These are phyloP conservation scores for Noturus placidus DNA, from an alignment of 2,113 vertebrate genomes.

Conservation along the genomic window DNA sequence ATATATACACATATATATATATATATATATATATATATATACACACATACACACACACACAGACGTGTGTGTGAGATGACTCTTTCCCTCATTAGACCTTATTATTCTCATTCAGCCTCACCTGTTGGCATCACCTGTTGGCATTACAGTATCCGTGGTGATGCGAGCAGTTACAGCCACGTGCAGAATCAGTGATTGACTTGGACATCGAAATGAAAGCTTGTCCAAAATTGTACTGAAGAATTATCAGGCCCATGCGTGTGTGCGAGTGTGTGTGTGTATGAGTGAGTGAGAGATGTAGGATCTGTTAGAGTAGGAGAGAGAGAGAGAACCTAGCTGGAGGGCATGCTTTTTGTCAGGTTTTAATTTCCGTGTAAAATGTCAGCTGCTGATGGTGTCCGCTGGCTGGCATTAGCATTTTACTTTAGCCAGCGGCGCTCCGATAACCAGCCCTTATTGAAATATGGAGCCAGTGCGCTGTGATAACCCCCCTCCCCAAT, in stretches of 20 bases:
- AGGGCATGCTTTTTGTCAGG: slow-evolving; percentile 65
- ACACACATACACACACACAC: too few species aligned
- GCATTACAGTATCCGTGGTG: slow-evolving; percentile 33
- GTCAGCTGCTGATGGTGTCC: slow-evolving; percentile 76
- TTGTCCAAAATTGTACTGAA: slow-evolving; percentile 78
- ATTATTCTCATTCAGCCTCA: slow-evolving; percentile 55
- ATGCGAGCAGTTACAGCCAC: slow-evolving; percentile 43
- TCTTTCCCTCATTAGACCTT: slow-evolving; percentile 53
- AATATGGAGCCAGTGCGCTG: slow-evolving; percentile 55
- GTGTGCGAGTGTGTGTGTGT: background rate
- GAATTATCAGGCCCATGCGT: slow-evolving; percentile 68
- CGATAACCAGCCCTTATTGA: slow-evolving; percentile 73
- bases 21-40: too few species aligned
- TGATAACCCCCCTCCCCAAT: slow-evolving; percentile 64
- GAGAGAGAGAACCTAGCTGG: slow-evolving; percentile 49
- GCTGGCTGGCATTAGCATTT: slow-evolving; percentile 79
- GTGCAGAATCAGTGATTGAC: slow-evolving; percentile 70
- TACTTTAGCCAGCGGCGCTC: slow-evolving; percentile 68
- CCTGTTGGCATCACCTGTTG: slow-evolving; percentile 72
- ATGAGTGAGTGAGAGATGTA: slow-evolving; percentile 14
- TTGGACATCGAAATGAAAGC: slow-evolving; percentile 81
- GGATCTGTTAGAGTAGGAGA: background rate
- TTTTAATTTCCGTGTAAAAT: slow-evolving; percentile 77
- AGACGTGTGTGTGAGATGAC: too few species aligned
- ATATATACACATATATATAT: too few species aligned